Percentiles rank a stretch among this genome's conserved stretches.
These are phyloP conservation scores for Amphipyra berbera DNA, from an alignment of 2,888 invertebrate genomes.

Conservation along the genomic window DNA sequence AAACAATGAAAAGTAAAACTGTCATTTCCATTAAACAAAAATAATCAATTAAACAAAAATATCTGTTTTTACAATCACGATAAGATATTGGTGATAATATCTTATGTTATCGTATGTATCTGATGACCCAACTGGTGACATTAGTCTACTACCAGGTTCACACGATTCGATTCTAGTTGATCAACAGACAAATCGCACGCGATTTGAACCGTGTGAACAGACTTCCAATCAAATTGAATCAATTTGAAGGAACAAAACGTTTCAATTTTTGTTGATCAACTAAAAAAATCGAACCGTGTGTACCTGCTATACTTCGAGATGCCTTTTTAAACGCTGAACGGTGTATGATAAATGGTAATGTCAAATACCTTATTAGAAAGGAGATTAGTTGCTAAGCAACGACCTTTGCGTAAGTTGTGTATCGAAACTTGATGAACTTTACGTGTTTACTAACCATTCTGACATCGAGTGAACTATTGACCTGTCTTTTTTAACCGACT, in stretches of 20 bases:
- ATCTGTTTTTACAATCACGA: conserved; percentile 40
- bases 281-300: not conserved
- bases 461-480: not conserved
- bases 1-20: not conserved
- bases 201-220: no score
- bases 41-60: conserved; percentile 21
- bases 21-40: conserved; percentile 1
- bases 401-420: conserved; percentile 5
- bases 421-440: conserved; percentile 7
- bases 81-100: conserved; percentile 21
- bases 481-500: no score
- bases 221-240: no score
- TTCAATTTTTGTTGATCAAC: no score
- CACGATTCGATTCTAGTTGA: no score
- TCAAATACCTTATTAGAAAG: conserved; percentile 7
- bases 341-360: not conserved
- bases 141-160: no score
- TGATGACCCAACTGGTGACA: no score
- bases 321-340: not conserved
- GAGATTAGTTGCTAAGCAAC: conserved; percentile 3
- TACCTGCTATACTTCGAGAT: conserved; percentile 1
- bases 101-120: no score
- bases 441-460: conserved; percentile 1
- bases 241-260: no score
- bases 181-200: no score